These are phyloP conservation scores for Autographa gamma DNA, from an alignment of 2,888 invertebrate genomes.

Conservation along the genomic window DNA sequence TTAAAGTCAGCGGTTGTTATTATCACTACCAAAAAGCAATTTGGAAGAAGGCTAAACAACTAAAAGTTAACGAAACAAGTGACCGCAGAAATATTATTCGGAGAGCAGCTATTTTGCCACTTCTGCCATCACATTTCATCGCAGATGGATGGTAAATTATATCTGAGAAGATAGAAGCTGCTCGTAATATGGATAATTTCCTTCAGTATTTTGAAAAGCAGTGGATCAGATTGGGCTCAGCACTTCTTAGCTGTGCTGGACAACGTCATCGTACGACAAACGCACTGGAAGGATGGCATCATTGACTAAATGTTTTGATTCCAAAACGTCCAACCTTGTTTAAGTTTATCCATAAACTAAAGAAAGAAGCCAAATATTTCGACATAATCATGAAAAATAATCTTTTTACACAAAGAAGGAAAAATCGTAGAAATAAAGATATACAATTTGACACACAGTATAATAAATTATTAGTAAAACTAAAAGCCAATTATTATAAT, in stretches of 20 bases:
- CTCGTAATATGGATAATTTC: conserved; percentile 16
- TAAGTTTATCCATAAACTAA: conserved; percentile 23
- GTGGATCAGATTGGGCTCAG: conserved; percentile 17
- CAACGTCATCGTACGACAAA: conserved; percentile 20
- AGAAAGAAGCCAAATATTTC: conserved; percentile 20
- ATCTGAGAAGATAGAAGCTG: conserved; percentile 20
- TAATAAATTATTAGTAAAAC: conserved; percentile 19
- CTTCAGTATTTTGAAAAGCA: conserved; percentile 17
- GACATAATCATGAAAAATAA: conserved; percentile 18
- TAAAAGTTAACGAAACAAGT: conserved; percentile 14
- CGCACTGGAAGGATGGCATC: conserved; percentile 25
- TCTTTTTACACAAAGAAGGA: conserved; percentile 13
- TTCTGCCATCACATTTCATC: conserved; percentile 18
- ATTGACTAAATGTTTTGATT: conserved; percentile 21
- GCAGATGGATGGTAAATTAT: conserved; percentile 18
- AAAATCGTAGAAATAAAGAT: conserved; percentile 23
- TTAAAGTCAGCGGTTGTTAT: conserved; percentile 21
- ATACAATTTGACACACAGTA: conserved; percentile 22
- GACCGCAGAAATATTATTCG: conserved; percentile 15
- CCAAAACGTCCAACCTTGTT: conserved; percentile 13
- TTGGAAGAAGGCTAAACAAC: conserved; percentile 20
- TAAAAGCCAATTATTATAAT: conserved; percentile 17
- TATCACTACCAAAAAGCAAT: conserved; percentile 24
- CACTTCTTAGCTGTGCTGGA: conserved; percentile 19
- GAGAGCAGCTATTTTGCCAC: conserved; percentile 8